Conservation (phyloP, 2,888 invertebrate species). For the Drosophila histrio region DNA sequence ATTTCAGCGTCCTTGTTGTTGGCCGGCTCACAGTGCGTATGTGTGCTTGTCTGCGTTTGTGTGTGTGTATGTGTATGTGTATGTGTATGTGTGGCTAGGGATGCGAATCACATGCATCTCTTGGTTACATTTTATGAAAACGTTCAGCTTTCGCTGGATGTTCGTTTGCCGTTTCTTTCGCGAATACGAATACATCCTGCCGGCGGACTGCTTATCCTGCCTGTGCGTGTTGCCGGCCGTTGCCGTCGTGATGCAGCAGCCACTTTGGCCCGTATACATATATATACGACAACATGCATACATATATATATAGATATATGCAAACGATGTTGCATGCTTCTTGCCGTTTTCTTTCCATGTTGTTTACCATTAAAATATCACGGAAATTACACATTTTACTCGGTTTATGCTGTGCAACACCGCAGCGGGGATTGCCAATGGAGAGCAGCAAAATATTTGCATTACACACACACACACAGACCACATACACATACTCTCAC, state of each 20-base stretch:
- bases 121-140: slow-evolving; percentile 80
- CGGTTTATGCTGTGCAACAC: slow-evolving; percentile 68
- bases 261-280: slow-evolving; percentile 49
- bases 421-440: slow-evolving; percentile 40
- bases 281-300: background rate
- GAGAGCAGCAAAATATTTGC: slow-evolving; percentile 60
- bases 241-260: slow-evolving; percentile 41
- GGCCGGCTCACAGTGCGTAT: slow-evolving; percentile 24
- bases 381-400: slow-evolving; percentile 81
- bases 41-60: background rate
- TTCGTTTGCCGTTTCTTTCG: slow-evolving; percentile 55
- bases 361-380: slow-evolving; percentile 80
- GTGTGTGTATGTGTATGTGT: slow-evolving; percentile 33
- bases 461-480: slow-evolving; percentile 34
- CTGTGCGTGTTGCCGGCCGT: slow-evolving; percentile 57
- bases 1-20: slow-evolving; percentile 37
- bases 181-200: slow-evolving; percentile 67
- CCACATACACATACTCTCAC: background rate
- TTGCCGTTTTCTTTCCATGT: slow-evolving; percentile 61
- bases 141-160: slow-evolving; percentile 53
- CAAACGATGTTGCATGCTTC: slow-evolving; percentile 57
- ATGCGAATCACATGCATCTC: slow-evolving; percentile 80
- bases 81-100: slow-evolving; percentile 39
- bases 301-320: slow-evolving; percentile 42
- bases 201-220: slow-evolving; percentile 37